These are phyloP conservation scores for Melanostigma gelatinosum DNA, from an alignment of 2,113 vertebrate genomes.

Conservation along the genomic window DNA sequence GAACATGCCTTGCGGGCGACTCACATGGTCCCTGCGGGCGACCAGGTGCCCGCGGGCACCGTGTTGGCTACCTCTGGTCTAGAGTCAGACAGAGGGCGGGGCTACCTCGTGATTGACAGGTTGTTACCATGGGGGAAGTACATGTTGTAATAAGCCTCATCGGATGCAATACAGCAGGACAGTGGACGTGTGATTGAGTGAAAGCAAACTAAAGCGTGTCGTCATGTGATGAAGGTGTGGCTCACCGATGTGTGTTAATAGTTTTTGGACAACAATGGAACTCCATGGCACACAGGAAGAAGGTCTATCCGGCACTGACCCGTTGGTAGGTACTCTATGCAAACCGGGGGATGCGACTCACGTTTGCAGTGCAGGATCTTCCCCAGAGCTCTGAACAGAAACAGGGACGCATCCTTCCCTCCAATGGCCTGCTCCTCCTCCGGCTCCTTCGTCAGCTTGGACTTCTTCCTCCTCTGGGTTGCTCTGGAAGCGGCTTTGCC, in stretches of 20 bases:
- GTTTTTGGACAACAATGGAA: background rate
- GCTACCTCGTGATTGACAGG: background rate
- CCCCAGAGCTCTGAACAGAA: constrained; percentile 95
- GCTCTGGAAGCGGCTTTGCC: constrained; percentile 72
- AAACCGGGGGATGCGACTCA: constrained; percentile 76
- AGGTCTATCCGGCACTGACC: background rate
- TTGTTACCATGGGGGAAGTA: background rate
- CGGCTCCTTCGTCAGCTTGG: constrained; percentile 70
- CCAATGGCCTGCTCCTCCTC: constrained; percentile 86
- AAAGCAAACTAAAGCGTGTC: background rate
- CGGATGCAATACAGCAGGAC: background rate
- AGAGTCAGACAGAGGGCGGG: background rate
- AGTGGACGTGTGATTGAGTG: background rate
- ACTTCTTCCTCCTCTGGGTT: constrained; percentile 77
- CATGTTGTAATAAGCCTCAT: background rate
- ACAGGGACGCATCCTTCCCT: constrained; percentile 93
- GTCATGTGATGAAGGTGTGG: background rate
- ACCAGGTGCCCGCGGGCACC: too few species aligned
- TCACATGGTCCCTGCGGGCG: too few species aligned
- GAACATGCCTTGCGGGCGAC: too few species aligned
- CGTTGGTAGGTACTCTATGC: background rate
- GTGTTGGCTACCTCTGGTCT: too few species aligned
- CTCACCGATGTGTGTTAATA: background rate
- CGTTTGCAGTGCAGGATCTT: constrained; percentile 98
- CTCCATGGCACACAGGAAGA: background rate